Evolutionary conservation across 2,888 invertebrate species (phyloP), one percentile per base, ranked within the genome.

Genomic region (Spialia ferax): DNA sequence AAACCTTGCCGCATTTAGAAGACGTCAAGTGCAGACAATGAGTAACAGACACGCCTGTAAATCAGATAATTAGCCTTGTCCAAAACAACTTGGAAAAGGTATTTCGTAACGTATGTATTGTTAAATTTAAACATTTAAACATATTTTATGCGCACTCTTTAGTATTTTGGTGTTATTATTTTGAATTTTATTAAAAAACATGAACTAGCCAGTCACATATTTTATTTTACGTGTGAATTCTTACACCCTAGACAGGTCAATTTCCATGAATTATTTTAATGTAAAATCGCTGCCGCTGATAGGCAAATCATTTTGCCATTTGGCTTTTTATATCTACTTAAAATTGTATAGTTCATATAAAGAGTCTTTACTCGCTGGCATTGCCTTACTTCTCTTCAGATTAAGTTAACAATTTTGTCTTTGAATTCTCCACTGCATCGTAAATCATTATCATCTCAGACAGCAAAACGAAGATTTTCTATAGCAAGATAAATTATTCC

Each of bases 21-120:
- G 76, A 80, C 78, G 80, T 80, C 77, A 71, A 72, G 71, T 70
- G 71, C 72, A 79, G 67, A 87, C 85, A 86, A 88, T 89, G 76
- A 79, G 82, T 82, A 79, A 84, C 85, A 79, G 89, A 84, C 79
- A 89, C 83, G 87, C 86, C 81, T 77, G 79, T 73, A 82, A 85
- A 85, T 84, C 77, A 81, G 81, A 85, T 84, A 83, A 80, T 76
- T 74, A 72, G 77, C 70, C 71, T 77, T 76, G 78, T 81, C 77
- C 77, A 82, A 84, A 87, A 86, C 82, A 81, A 76, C 76, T 83
- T 81, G 73, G 81, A 80, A 80, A 81, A 75, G 80, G 74, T 71
- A 74, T 84, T 86, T 82, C n/a, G 52, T 26, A 52, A 26, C n/a
- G 18, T 11, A 18, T 48, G 20, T 48, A 48, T 48, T 48, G 48